Conservation (phyloP, 2,888 invertebrate species). For the Drosophila kanekoi region DNA sequence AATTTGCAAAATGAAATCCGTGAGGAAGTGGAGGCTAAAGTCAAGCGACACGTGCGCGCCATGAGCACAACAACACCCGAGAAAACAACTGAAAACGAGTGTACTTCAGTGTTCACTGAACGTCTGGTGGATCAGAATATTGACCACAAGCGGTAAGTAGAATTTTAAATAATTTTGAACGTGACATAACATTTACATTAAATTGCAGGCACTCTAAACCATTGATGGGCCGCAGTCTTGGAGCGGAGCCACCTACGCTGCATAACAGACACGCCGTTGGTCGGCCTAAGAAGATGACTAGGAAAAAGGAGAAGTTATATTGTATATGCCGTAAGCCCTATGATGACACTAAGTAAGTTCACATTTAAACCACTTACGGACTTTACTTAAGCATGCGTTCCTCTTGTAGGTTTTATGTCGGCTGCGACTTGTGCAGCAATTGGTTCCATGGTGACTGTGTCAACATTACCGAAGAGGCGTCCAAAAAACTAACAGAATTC, state of each 20-base stretch:
- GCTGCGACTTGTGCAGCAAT: conserved; percentile 98
- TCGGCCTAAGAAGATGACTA: conserved; percentile 79
- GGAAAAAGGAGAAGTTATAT: conserved; percentile 92
- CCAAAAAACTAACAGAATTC: conserved; percentile 95
- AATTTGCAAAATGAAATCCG: conserved; percentile 96
- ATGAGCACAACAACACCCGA: conserved; percentile 68
- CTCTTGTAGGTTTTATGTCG: conserved; percentile 94
- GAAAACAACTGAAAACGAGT: conserved; percentile 67
- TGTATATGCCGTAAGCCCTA: conserved; percentile 97
- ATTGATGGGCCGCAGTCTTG: conserved; percentile 20
- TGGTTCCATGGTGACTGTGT: conserved; percentile 99
- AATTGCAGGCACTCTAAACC: conserved; percentile 30
- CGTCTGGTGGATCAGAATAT: conserved; percentile 50
- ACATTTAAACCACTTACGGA: not conserved
- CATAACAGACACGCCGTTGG: conserved; percentile 51
- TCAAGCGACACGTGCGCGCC: conserved; percentile 67
- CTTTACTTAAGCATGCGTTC: not conserved
- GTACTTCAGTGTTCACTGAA: conserved; percentile 41
- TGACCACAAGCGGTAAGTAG: conserved; percentile 57
- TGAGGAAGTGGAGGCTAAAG: conserved; percentile 88
- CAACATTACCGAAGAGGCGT: conserved; percentile 95
- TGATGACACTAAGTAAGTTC: conserved; percentile 94
- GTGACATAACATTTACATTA: not conserved
- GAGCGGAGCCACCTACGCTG: conserved; percentile 39
- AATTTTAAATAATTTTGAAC: not conserved